Evolutionary conservation across 2,113 vertebrate species (phyloP), one percentile per base, ranked within the genome.

Genomic region (Pygoscelis adeliae): DNA sequence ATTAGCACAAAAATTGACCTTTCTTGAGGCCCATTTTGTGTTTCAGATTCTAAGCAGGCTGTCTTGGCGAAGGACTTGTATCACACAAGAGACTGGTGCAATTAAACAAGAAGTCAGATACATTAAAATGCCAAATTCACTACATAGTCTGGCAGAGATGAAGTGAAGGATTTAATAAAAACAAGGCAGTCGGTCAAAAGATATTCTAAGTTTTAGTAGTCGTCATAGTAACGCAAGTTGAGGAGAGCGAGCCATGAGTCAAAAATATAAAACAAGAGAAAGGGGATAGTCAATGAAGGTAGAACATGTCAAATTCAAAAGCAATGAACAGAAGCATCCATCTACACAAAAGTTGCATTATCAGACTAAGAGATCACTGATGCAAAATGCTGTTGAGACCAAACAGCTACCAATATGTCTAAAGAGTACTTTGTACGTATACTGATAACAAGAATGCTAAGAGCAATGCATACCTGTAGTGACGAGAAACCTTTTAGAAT

Each of bases 51-150:
- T 83, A 95, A 87, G 46, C 49, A 90, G 47, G 15, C 44, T 78
- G 40, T 58, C 58, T 82, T 62, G 58, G 67, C 5, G 0, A 86
- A 91, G 63, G 55, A 73, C 36, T 55, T 53, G 15, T 12, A 87
- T 72, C 71, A 70, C 46, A 67, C 53, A 55, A 83, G 67, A 88
- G 53, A 59, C 46, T 67, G 7, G 6, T 32, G 42, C 63, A 77
- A 93, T 80, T 95, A 96, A 93, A 88, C 21, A 71, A 79, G 58
- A 65, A 62, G 55, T 85, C 46, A 90, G 86, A 92, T 13, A 77
- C 6, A 59, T 56, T 93, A 85, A 95, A 95, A 92, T 72, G 79
- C 46, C 73, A 97, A 88, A 92, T 82, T 79, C 67, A 40, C 53
- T 84, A 36, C 23, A n/a, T 3, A 78, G 40, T 58, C 67, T 80